Evolutionary conservation across 2,888 invertebrate species (phyloP).

Genomic region (Lypha dubia): DNA sequence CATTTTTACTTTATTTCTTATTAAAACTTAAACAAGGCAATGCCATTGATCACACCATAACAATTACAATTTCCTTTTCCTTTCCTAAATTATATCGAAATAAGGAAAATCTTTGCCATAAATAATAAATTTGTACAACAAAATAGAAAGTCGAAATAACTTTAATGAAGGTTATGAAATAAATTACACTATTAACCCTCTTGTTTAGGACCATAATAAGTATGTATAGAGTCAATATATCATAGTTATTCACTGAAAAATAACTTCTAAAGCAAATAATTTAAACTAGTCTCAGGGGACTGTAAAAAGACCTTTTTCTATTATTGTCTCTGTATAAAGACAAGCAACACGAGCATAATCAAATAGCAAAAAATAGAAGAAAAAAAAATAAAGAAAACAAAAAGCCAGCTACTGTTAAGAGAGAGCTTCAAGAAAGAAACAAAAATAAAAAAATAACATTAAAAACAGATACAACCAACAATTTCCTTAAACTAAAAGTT

Average conservation of each 20-base stretch:
- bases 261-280: slow-evolving; percentile 62
- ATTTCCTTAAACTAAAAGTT: slow-evolving; percentile 56
- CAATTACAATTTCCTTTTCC: slow-evolving; percentile 54
- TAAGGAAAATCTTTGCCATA: not conserved
- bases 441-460: slow-evolving; percentile 7
- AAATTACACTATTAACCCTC: slow-evolving; percentile 35
- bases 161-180: slow-evolving; percentile 12
- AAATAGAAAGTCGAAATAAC: not conserved
- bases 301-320: slow-evolving; percentile 30
- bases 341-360: slow-evolving; percentile 26
- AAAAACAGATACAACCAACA: slow-evolving; percentile 49
- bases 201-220: not conserved
- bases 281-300: slow-evolving; percentile 57
- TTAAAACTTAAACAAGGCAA: not conserved
- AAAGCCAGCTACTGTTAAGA: slow-evolving; percentile 33
- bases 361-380: slow-evolving; percentile 13
- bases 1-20: not conserved
- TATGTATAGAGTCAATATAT: slow-evolving; percentile 50
- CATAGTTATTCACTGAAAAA: slow-evolving; percentile 58
- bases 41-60: slow-evolving; percentile 21
- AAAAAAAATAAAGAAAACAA: slow-evolving; percentile 26
- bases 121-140: slow-evolving; percentile 8
- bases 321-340: not conserved
- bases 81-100: slow-evolving; percentile 2
- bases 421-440: slow-evolving; percentile 2